Conservation (phyloP, 2,797 vertebrate genomes). For the Fringilla coelebs region DNA sequence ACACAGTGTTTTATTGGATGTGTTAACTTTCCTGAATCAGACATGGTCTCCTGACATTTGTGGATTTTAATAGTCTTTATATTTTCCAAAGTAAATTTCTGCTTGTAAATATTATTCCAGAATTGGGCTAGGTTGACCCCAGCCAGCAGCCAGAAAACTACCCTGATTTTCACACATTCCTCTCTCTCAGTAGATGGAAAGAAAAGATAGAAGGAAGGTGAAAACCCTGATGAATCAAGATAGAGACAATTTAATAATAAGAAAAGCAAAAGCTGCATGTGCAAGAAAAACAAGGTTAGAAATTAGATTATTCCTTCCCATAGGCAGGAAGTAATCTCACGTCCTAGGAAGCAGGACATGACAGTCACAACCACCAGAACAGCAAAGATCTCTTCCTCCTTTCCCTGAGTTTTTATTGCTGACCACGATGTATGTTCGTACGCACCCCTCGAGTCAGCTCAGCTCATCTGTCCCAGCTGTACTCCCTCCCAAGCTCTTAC, state of each 20-base stretch:
- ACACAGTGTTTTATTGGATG: background rate
- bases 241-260: background rate
- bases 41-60: background rate
- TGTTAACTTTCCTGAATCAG: background rate
- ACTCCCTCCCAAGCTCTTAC: background rate
- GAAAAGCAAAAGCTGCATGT: background rate
- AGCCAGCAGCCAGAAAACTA: background rate
- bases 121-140: background rate
- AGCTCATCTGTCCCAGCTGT: background rate
- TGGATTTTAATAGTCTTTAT: background rate
- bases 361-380: background rate
- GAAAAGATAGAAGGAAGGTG: background rate
- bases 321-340: background rate
- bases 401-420: rapidly evolving
- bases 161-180: background rate
- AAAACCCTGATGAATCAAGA: background rate
- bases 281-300: background rate
- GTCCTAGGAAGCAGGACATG: background rate
- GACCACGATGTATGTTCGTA: background rate
- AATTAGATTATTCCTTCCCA: background rate
- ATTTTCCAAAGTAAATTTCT: background rate
- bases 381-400: background rate
- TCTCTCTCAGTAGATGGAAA: background rate
- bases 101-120: background rate
- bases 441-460: background rate